Base-by-base conservation (phyloP, 2,113 vertebrate genomes). In the Mormoops blainvillei region DNA sequence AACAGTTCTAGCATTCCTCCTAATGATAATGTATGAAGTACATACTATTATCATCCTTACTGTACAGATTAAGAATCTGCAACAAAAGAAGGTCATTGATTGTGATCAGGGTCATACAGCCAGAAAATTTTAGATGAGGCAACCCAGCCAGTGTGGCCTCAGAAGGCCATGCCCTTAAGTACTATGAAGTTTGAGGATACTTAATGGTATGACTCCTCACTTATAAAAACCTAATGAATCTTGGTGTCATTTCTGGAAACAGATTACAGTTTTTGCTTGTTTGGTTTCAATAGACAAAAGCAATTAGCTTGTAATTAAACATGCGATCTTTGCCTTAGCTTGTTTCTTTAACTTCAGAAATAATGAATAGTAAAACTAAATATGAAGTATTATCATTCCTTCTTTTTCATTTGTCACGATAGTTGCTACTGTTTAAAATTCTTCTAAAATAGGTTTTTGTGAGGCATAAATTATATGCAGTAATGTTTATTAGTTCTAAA, bases 281-380 rank as follows among this genome's bases (percentile, higher is more conserved):
- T 86, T 89, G 10, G 74, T 74, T 93, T 97, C 50, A 78, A 54
- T 86, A 78, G 18, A 71, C 33, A 74, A 78, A 93, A 91, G 71
- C 56, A 89, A 63, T 87, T 92, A 74, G 10, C 33, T 50, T 95
- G 5, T 83, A 83, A 74, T 38, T 83, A 89, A 91, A 43, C 67
- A 73, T 13, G 18, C 56, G 50, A 68, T 83, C 48, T 94, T 82
- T 93, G 28, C n/a, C 3, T 33, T 71, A 87, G 24, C n/a, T 80
- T 65, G 15, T 81, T 88, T 81, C 31, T 54, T 2, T 84, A 90
- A 91, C 14, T 82, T 14, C 8, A 83, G 13, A 2, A 14, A 92
- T 74, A 76, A 94, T 56, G 22, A 87, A 82, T 38, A 84, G 22
- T 84, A 81, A 92, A 87, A 31, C 16, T 87, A 10, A 94, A 58